Evolutionary conservation across 2,113 vertebrate genomes (phyloP).

Genomic region (Hyaena hyaena): DNA sequence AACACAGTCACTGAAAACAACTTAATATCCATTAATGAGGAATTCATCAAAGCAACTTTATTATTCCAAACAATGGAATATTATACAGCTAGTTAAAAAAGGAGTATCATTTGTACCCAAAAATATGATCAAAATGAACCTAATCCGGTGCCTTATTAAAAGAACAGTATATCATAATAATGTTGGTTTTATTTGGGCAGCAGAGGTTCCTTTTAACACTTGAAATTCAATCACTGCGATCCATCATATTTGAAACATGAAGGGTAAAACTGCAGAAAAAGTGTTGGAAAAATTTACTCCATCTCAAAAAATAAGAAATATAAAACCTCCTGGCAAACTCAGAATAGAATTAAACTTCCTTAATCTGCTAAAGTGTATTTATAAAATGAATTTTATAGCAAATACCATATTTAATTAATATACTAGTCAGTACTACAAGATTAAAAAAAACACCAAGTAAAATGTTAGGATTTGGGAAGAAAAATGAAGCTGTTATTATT

Average conservation of each 20-base stretch:
- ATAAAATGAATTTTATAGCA: not conserved
- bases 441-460: not conserved
- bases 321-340: not conserved
- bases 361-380: slow-evolving; percentile 17
- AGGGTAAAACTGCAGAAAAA: not conserved
- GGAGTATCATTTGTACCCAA: not conserved
- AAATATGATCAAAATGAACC: not conserved
- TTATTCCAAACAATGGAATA: not conserved
- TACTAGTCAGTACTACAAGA: not conserved
- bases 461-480: not conserved
- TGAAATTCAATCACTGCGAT: not conserved
- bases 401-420: not conserved
- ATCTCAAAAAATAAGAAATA: not conserved
- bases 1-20: not conserved
- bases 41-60: not conserved
- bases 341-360: not conserved
- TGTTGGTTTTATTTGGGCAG: not conserved
- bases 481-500: not conserved
- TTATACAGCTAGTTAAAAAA: not conserved
- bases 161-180: not conserved
- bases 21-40: not conserved
- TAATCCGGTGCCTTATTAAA: not conserved
- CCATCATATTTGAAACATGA: not conserved
- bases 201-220: not conserved
- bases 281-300: not conserved